Conservation (phyloP, 2,113 vertebrate species). For the Atrichornis clamosus region DNA sequence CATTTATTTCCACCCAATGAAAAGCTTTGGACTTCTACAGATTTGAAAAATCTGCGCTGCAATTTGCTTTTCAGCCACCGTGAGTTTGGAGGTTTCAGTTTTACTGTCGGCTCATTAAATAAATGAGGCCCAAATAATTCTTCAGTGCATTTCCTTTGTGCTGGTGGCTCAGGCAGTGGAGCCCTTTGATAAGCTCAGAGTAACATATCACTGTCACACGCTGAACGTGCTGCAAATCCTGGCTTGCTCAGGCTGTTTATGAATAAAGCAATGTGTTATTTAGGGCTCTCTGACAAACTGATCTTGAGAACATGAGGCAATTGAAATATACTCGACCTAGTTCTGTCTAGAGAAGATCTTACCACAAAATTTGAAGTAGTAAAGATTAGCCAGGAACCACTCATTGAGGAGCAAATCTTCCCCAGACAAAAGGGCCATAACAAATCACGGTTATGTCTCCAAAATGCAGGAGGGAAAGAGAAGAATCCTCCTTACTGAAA, state of each 20-base stretch:
- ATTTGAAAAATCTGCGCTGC: neutral
- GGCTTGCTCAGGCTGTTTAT: neutral
- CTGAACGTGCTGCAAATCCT: neutral
- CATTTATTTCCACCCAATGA: neutral
- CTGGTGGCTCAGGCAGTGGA: neutral
- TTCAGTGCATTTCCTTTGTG: neutral
- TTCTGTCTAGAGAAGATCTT: neutral
- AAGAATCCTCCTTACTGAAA: neutral
- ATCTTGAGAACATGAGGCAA: neutral
- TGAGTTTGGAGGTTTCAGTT: neutral
- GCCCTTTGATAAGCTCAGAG: neutral
- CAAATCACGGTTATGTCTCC: neutral
- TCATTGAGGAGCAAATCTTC: neutral
- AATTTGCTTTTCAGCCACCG: neutral
- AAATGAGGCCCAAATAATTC: constrained; percentile 29
- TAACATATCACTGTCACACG: neutral
- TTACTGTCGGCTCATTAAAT: constrained; percentile 40
- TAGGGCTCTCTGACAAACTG: neutral
- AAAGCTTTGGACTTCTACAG: neutral
- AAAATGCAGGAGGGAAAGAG: neutral
- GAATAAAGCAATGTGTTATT: neutral
- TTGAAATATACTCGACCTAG: neutral
- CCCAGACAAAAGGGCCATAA: neutral
- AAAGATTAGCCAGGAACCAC: neutral
- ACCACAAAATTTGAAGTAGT: neutral